Evolutionary conservation across 1,140 invertebrate genomes (phyloP).

Genomic region (honey bee (Apis mellifera)): DNA sequence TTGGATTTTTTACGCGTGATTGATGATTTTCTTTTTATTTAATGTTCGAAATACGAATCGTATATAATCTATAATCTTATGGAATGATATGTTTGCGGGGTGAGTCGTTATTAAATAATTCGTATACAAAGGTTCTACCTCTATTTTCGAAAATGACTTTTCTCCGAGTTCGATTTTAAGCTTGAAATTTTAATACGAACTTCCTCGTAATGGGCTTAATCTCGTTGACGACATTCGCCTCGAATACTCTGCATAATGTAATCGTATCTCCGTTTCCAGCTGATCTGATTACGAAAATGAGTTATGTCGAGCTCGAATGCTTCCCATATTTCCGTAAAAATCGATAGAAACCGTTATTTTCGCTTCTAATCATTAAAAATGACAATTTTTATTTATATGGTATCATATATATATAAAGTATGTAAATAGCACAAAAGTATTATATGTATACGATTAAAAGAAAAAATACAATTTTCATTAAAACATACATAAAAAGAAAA

Average conservation of each 20-base stretch:
- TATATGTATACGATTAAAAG: not conserved
- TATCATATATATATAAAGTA: too few species aligned
- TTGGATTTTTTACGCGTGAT: not conserved
- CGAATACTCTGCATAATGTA: conserved; percentile 57
- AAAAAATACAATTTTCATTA: not conserved
- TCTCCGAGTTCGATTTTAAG: conserved; percentile 17
- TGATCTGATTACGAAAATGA: conserved; percentile 54
- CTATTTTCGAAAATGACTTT: not conserved
- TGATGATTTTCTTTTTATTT: too few species aligned
- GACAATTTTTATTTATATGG: not conserved
- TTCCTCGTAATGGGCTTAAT: conserved; percentile 53
- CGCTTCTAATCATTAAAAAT: not conserved
- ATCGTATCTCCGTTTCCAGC: conserved; percentile 28
- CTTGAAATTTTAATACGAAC: conserved; percentile 52
- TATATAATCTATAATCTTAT: too few species aligned
- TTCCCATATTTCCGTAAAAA: not conserved
- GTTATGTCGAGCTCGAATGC: conserved; percentile 17
- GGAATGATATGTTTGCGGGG: too few species aligned
- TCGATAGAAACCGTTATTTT: not conserved
- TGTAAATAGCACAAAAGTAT: not conserved
- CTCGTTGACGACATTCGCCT: conserved; percentile 40
- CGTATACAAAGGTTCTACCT: not conserved
- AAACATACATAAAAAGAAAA: not conserved
- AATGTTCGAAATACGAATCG: too few species aligned
- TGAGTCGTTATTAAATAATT: not conserved